Conservation (phyloP, 1,140 invertebrate genomes). For the Lepidostoma basale region DNA sequence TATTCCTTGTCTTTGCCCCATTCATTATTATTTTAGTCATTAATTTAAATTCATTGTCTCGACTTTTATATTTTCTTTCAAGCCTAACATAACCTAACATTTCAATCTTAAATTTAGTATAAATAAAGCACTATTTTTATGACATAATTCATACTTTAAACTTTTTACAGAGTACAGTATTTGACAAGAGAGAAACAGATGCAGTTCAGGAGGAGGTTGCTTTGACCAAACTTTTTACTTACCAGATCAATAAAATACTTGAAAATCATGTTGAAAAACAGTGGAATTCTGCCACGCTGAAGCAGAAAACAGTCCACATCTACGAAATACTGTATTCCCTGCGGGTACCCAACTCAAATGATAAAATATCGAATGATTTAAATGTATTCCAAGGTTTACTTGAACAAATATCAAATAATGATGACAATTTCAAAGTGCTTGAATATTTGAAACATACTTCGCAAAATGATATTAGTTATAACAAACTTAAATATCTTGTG, state of each 20-base stretch:
- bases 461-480: background rate
- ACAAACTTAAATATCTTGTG: background rate
- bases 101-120: too few relatives aligned
- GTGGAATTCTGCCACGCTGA: background rate
- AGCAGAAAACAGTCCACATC: background rate
- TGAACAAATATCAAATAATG: background rate
- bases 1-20: too few relatives aligned
- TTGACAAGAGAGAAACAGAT: slow-evolving; percentile 38
- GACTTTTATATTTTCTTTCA: too few relatives aligned
- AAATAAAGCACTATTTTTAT: too few relatives aligned
- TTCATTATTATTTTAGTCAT: too few relatives aligned
- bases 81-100: too few relatives aligned
- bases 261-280: background rate
- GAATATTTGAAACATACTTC: background rate
- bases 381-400: background rate
- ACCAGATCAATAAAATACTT: slow-evolving; percentile 27
- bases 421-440: background rate
- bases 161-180: slow-evolving; percentile 37
- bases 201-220: slow-evolving; percentile 36
- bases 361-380: background rate
- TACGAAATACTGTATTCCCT: background rate
- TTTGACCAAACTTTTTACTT: slow-evolving; percentile 21
- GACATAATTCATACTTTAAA: too few relatives aligned
- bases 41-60: too few relatives aligned
- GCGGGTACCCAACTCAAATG: too few relatives aligned